phyloP scores from a whole-genome alignment of 1,140 invertebrate species.

The Stratiolaelaps scimitus region DNA sequence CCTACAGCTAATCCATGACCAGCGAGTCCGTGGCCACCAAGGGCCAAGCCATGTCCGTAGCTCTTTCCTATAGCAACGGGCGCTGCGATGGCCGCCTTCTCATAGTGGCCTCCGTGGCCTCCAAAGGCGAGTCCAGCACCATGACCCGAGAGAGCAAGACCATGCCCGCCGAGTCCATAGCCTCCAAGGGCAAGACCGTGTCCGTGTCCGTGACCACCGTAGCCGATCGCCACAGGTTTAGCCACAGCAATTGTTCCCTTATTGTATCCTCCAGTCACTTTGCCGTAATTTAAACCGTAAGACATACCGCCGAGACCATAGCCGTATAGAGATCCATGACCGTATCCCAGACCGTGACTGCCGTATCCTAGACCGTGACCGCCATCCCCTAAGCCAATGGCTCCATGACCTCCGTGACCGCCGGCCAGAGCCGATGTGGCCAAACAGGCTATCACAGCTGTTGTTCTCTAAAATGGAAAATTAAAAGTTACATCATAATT shows the following conservation, averaged over 20 bases:
- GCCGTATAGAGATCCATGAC: conserved; percentile 16
- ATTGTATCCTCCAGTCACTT: background rate
- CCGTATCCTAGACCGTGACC: too few relatives aligned
- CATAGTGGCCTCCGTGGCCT: background rate
- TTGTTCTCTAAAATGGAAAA: conserved; percentile 11
- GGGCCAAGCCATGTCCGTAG: too few relatives aligned
- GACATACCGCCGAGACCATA: conserved; percentile 16
- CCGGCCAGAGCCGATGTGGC: background rate
- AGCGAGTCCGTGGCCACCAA: too few relatives aligned
- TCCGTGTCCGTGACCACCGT: background rate
- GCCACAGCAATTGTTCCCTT: background rate
- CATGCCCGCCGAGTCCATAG: background rate
- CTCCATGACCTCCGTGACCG: too few relatives aligned
- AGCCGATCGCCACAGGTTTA: background rate
- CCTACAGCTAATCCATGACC: background rate
- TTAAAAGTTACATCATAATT: too few relatives aligned
- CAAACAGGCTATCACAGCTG: background rate
- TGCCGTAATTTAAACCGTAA: background rate
- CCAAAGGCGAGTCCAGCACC: background rate
- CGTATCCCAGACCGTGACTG: background rate
- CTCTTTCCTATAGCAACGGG: too few relatives aligned
- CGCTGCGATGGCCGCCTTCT: too few relatives aligned
- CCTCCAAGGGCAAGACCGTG: background rate
- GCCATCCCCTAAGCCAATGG: too few relatives aligned
- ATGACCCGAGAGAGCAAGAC: background rate